These are phyloP conservation scores for Salminus brasiliensis DNA, from an alignment of 2,113 vertebrate genomes.

Conservation along the genomic window DNA sequence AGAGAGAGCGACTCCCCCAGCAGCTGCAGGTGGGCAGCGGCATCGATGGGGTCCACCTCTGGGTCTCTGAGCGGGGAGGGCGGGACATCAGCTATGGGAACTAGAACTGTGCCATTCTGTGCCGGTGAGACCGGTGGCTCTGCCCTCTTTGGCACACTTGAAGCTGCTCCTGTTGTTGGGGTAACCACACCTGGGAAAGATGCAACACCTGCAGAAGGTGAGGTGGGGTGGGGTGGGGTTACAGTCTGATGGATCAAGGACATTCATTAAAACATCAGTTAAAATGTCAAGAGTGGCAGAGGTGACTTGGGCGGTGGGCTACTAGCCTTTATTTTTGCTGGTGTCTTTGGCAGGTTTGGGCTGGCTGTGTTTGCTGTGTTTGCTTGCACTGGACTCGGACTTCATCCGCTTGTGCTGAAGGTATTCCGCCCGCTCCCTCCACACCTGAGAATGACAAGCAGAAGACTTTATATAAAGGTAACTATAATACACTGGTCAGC, in stretches of 20 bases:
- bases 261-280: no score
- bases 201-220: slow-evolving; percentile 8
- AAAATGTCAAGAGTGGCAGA: neutral
- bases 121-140: slow-evolving; percentile 49
- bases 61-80: slow-evolving; percentile 78
- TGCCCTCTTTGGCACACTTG: slow-evolving; percentile 59
- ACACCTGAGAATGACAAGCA: slow-evolving; percentile 76
- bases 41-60: slow-evolving; percentile 85
- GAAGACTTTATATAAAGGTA: no score
- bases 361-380: slow-evolving; percentile 65
- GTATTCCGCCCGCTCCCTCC: slow-evolving; percentile 97
- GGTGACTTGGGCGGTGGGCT: neutral
- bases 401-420: slow-evolving; percentile 98
- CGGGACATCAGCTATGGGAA: slow-evolving; percentile 73
- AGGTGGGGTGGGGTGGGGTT: neutral
- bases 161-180: neutral
- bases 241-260: neutral
- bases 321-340: slow-evolving; percentile 42
- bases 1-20: slow-evolving; percentile 92
- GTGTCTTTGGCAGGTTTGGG: slow-evolving; percentile 36
- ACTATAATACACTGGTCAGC: no score
- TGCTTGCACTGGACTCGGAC: slow-evolving; percentile 92
- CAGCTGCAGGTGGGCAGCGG: slow-evolving; percentile 92
- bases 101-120: slow-evolving; percentile 34
- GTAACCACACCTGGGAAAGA: neutral